phyloP scores from a whole-genome alignment of 2,888 invertebrate species.

The Plebejus anna region DNA sequence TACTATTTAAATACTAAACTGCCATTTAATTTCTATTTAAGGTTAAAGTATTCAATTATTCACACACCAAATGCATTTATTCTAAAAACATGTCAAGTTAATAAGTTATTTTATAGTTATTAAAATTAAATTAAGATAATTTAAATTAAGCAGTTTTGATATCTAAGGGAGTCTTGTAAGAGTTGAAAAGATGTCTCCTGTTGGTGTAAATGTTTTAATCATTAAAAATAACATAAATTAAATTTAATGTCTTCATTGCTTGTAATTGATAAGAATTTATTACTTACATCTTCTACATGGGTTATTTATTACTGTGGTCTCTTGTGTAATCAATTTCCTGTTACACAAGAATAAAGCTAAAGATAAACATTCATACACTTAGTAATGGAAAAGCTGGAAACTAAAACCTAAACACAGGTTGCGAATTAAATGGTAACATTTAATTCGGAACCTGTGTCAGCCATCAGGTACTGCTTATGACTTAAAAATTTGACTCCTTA shows the following conservation, averaged over 20 bases:
- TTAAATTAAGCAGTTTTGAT: background rate
- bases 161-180: background rate
- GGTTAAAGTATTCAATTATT: background rate
- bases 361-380: background rate
- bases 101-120: background rate
- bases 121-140: background rate
- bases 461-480: too few relatives aligned
- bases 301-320: background rate
- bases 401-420: background rate
- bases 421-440: too few relatives aligned
- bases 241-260: constrained; percentile 2
- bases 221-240: background rate
- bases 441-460: too few relatives aligned
- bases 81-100: background rate
- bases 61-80: background rate
- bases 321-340: background rate
- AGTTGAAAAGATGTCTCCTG: background rate
- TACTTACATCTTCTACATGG: constrained; percentile 5
- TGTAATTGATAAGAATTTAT: constrained; percentile 25
- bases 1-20: background rate
- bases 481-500: too few relatives aligned
- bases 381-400: background rate
- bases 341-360: background rate
- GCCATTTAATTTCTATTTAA: background rate
- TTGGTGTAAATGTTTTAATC: background rate